phyloP scores from a whole-genome alignment of 2,113 vertebrate genomes.

The Neoarius graeffei region DNA sequence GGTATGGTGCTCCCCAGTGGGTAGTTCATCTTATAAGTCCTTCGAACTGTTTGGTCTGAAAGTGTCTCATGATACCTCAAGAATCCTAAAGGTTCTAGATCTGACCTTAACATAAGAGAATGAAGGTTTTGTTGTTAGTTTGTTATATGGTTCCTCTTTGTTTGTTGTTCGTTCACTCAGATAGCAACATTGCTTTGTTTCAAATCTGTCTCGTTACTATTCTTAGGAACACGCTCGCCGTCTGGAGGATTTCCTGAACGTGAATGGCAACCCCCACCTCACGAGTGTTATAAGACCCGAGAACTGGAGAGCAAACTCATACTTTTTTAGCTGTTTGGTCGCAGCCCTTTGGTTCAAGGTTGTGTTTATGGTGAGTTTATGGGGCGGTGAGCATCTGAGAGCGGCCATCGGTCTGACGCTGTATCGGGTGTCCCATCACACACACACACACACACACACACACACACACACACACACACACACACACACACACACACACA shows the following conservation, averaged over 20 bases:
- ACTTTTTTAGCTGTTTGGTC: slow-evolving; percentile 53
- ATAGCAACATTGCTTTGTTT: background rate
- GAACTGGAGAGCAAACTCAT: slow-evolving; percentile 22
- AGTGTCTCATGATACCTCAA: background rate
- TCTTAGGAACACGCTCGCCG: background rate
- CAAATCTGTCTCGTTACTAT: background rate
- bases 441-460: slow-evolving; percentile 37
- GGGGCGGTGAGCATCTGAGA: slow-evolving; percentile 63
- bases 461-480: too few species aligned
- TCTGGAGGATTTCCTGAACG: slow-evolving; percentile 6
- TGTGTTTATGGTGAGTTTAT: slow-evolving; percentile 62
- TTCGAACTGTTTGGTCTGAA: too few species aligned
- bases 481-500: slow-evolving; percentile 44
- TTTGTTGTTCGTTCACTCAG: background rate
- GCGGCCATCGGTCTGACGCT: slow-evolving; percentile 51
- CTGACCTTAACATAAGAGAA: background rate
- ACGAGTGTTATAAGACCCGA: slow-evolving; percentile 27
- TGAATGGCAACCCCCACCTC: slow-evolving; percentile 17
- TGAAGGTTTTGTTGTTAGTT: background rate
- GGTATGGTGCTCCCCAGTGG: too few species aligned
- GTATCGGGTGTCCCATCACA: slow-evolving; percentile 71
- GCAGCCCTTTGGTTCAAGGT: slow-evolving; percentile 64
- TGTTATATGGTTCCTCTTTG: background rate
- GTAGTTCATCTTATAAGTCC: too few species aligned
- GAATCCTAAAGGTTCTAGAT: background rate